Conservation (phyloP, 2,113 vertebrate genomes). For the human (Homo sapiens) region DNA sequence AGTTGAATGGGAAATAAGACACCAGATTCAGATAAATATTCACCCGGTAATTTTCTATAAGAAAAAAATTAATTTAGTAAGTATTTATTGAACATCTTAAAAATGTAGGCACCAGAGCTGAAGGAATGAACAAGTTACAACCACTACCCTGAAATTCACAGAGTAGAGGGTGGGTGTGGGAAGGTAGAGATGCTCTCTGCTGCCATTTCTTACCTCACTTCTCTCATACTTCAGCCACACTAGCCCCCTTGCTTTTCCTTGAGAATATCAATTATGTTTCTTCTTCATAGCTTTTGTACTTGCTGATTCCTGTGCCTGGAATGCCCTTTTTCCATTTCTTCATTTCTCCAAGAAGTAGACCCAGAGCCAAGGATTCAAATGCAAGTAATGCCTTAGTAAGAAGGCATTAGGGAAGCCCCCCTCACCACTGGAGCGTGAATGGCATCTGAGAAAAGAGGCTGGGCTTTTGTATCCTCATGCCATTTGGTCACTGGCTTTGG, state of each 20-base stretch:
- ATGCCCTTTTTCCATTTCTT: background rate
- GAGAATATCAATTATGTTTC: background rate
- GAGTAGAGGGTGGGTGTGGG: rapidly evolving
- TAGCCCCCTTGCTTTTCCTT: background rate
- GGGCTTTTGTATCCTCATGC: background rate
- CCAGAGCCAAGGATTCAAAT: background rate
- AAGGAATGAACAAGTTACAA: background rate
- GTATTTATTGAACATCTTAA: background rate
- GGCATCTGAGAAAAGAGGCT: background rate
- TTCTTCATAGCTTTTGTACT: background rate
- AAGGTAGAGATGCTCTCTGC: background rate
- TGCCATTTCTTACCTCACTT: background rate
- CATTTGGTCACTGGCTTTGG: background rate
- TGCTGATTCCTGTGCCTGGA: background rate
- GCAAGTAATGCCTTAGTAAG: background rate
- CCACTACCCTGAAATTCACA: background rate
- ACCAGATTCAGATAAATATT: background rate
- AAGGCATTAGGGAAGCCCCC: background rate
- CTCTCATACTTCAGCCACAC: background rate
- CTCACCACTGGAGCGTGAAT: background rate
- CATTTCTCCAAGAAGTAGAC: background rate
- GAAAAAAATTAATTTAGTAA: background rate
- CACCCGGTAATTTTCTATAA: background rate
- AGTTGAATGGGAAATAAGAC: background rate
- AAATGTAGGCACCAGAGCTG: background rate